Evolutionary conservation across 2,113 vertebrate genomes (phyloP), one percentile per base, ranked within the genome.

Genomic region (Macrotus californicus): DNA sequence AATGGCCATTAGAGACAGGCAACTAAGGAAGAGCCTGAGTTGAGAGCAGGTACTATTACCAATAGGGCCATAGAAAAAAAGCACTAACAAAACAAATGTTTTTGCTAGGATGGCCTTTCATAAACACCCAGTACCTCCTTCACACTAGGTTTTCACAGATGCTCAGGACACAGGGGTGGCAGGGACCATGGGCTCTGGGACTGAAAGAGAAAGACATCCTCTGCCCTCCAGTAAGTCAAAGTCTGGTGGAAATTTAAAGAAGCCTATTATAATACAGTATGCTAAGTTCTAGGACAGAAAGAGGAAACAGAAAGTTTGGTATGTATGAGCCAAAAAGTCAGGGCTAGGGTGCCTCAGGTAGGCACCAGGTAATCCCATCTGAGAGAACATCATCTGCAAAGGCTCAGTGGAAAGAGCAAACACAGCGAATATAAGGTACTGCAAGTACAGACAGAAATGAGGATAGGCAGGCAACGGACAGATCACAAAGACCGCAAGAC

Each of bases 401-500:
- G 48, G 14, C 31, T 14, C 50, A 2, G n/a, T 24, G 39, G 12
- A 92, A 7, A 50, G 5, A 16, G 9, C 21, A 16, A 43, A 2
- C 1, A 4, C 7, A 13, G 15, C 2, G 21, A 14, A 52, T 21
- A 64, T 2, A 18, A 59, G 16, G 54, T 24, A n/a, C 64, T 15
- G 56, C 66, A 83, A 8, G 12, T 1, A 12, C 0, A 48, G 50
- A 54, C 22, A 77, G 18, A 70, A 26, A 24, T 7, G 21, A 22
- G 29, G 5, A 21, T 0, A 24, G 77, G 46, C 41, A 36, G 61
- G 77, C 41, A 8, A 36, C 0, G 19, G 39, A 5, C n/a, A 41
- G 10, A 1, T 21, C 67, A 43, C 13, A 1, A 16, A 69, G 18
- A n/a, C 19, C 4, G 0, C 31, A 3, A 16, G 7, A 16, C 1